phyloP scores from a whole-genome alignment of 2,113 vertebrate species.

The Lophura nycthemera region DNA sequence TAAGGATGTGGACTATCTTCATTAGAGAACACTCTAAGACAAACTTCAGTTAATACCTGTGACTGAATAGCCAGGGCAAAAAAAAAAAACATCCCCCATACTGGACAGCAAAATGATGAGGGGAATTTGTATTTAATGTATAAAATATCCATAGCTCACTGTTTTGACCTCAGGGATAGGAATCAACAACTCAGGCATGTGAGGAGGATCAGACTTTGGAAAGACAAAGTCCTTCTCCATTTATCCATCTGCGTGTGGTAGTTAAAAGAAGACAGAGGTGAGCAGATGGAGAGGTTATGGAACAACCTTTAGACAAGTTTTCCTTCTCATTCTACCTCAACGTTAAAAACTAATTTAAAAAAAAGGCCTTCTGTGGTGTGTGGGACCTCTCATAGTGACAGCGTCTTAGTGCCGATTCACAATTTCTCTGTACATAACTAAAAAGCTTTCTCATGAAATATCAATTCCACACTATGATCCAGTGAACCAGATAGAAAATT shows the following conservation, averaged over 20 bases:
- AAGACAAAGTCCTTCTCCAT: neutral
- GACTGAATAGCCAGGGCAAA: neutral
- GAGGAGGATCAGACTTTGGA: neutral
- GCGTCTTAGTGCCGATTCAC: neutral
- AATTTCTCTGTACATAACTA: neutral
- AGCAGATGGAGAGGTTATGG: fast-evolving
- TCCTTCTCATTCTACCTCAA: neutral
- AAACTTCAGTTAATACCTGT: neutral
- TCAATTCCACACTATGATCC: neutral
- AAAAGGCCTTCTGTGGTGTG: neutral
- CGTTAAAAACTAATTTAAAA: neutral
- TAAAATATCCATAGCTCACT: neutral
- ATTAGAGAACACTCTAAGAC: neutral
- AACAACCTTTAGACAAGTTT: neutral
- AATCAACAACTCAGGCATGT: neutral
- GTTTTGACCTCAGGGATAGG: neutral
- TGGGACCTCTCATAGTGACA: neutral
- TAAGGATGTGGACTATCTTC: neutral
- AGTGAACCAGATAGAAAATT: neutral
- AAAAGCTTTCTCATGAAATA: neutral
- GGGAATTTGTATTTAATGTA: neutral
- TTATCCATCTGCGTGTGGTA: neutral
- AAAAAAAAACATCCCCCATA: neutral
- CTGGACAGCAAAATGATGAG: neutral
- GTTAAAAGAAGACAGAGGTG: neutral